Evolutionary conservation across 2,113 vertebrate genomes (phyloP).

Genomic region (Pomatorhinus ruficollis): DNA sequence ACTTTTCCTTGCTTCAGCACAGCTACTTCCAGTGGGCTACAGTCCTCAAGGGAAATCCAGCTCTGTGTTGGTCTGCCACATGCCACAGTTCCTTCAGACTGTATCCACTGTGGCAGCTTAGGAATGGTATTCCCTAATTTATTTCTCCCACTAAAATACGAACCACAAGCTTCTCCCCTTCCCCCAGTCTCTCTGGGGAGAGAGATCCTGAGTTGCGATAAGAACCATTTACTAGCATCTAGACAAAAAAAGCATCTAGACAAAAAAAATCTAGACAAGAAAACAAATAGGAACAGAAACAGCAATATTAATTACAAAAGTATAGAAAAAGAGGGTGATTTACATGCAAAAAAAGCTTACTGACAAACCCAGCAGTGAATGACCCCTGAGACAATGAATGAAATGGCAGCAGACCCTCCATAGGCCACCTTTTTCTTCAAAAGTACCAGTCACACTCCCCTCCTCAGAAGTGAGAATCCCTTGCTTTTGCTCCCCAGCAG

Average conservation of each 20-base stretch:
- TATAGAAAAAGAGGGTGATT: not conserved
- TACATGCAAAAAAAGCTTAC: not conserved
- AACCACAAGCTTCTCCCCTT: not conserved
- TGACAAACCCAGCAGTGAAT: fast-evolving
- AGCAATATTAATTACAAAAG: not conserved
- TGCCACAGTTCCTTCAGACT: not conserved
- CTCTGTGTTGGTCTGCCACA: not conserved
- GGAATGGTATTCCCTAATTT: not conserved
- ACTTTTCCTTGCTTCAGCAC: not conserved
- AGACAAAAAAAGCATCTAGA: not conserved
- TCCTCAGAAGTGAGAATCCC: not conserved
- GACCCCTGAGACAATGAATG: not conserved
- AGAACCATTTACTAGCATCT: not conserved
- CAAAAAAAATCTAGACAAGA: not conserved
- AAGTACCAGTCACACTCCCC: too few species aligned
- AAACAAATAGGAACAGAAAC: not conserved
- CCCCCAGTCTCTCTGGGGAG: not conserved
- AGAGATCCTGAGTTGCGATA: fast-evolving
- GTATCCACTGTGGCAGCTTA: not conserved
- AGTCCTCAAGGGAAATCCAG: not conserved
- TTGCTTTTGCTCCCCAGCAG: fast-evolving
- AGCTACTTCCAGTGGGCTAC: not conserved
- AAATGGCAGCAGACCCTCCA: not conserved
- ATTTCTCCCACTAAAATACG: not conserved
- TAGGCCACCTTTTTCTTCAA: not conserved